Conservation (phyloP, 2,113 vertebrate genomes). For the Neofelis nebulosa region DNA sequence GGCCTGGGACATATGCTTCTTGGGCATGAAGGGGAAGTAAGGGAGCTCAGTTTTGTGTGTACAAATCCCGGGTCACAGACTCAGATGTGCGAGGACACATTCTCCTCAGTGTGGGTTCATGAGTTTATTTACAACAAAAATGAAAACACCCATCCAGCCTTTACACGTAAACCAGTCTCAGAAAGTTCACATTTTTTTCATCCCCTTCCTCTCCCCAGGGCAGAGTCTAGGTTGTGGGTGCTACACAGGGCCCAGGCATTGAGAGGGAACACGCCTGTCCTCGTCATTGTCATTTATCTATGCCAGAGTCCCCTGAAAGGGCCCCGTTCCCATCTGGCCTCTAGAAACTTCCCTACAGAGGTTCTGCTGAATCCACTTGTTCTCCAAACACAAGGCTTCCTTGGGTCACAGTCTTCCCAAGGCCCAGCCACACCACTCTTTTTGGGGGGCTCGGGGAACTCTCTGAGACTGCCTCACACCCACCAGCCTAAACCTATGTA, state of each 20-base stretch:
- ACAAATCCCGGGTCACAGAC: background rate
- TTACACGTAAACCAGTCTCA: background rate
- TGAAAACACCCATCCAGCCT: background rate
- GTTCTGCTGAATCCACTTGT: background rate
- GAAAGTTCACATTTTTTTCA: background rate
- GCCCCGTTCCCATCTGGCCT: background rate
- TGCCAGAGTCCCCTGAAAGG: background rate
- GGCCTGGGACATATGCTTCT: background rate
- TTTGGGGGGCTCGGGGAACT: rapidly evolving
- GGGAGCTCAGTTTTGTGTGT: background rate
- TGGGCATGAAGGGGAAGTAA: background rate
- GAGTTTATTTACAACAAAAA: background rate
- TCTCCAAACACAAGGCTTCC: background rate
- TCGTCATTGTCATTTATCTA: rapidly evolving
- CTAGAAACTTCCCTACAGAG: background rate
- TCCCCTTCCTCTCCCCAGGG: background rate
- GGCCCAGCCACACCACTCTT: background rate
- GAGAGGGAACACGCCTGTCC: background rate
- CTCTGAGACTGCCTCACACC: background rate
- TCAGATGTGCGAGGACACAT: background rate
- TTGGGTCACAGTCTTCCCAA: background rate
- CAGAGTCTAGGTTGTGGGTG: background rate
- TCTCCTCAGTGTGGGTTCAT: background rate
- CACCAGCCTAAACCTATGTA: background rate
- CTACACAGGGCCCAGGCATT: background rate